Conservation (phyloP, 1,140 invertebrate genomes). For the Eubasilissa regina region DNA sequence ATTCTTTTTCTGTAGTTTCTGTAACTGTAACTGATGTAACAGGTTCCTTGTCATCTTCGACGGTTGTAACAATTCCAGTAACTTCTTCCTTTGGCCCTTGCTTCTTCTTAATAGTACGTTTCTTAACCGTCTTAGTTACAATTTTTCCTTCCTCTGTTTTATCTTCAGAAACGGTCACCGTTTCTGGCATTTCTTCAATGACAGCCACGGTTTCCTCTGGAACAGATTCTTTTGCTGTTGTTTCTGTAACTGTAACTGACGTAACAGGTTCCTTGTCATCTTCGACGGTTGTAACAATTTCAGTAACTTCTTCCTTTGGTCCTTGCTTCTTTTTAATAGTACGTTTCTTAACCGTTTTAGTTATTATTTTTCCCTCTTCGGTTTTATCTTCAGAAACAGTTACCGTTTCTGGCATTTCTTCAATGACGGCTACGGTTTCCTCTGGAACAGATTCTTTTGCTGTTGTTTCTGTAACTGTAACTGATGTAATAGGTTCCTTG, state of each 20-base stretch:
- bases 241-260: slow-evolving; percentile 54
- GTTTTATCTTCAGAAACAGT: slow-evolving; percentile 38
- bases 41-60: slow-evolving; percentile 57
- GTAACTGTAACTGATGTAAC: slow-evolving; percentile 56
- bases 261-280: slow-evolving; percentile 51
- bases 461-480: slow-evolving; percentile 53
- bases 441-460: slow-evolving; percentile 26
- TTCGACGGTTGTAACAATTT: slow-evolving; percentile 62
- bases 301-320: slow-evolving; percentile 55
- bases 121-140: slow-evolving; percentile 52
- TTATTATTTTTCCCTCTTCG: slow-evolving; percentile 59
- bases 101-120: slow-evolving; percentile 54
- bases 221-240: slow-evolving; percentile 32
- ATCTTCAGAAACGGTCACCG: slow-evolving; percentile 42
- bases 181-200: slow-evolving; percentile 68
- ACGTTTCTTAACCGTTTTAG: slow-evolving; percentile 50
- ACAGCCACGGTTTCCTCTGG: slow-evolving; percentile 10
- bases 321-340: slow-evolving; percentile 53
- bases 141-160: slow-evolving; percentile 58
- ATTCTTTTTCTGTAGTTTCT: slow-evolving; percentile 40
- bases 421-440: slow-evolving; percentile 9
- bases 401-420: slow-evolving; percentile 66
- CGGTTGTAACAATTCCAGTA: slow-evolving; percentile 61
- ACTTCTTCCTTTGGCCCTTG: slow-evolving; percentile 51
- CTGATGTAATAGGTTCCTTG: slow-evolving; percentile 49